phyloP scores from a whole-genome alignment of 23 tunicate genomes.

The Diplosoma virens region DNA sequence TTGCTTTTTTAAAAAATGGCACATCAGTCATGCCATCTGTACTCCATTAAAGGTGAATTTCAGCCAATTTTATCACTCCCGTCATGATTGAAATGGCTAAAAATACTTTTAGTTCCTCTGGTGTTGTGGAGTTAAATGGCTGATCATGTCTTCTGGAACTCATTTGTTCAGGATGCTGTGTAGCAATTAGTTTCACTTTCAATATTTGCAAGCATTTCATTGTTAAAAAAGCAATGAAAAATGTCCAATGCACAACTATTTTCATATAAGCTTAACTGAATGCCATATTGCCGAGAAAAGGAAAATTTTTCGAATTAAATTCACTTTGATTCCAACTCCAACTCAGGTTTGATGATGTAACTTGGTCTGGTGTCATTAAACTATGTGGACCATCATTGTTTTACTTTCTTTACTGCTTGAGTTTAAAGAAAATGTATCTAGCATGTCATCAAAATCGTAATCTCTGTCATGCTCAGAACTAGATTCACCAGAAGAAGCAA shows the following conservation, averaged over 20 bases:
- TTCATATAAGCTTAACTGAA: neutral
- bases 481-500: slow-evolving; percentile 18
- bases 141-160: slow-evolving; percentile 6
- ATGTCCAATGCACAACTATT: neutral
- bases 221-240: neutral
- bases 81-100: slow-evolving; percentile 5
- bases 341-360: neutral
- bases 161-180: slow-evolving; percentile 4
- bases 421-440: neutral
- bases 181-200: neutral
- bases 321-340: neutral
- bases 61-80: neutral
- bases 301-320: neutral
- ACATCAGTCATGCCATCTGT: slow-evolving; percentile 1
- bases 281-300: slow-evolving; percentile 6
- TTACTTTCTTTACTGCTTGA: slow-evolving; percentile 5
- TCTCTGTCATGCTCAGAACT: neutral
- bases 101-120: slow-evolving; percentile 2
- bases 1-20: neutral
- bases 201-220: neutral
- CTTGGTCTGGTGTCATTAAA: neutral
- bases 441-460: neutral
- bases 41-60: neutral
- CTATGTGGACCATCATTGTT: neutral
- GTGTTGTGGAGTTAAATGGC: slow-evolving; percentile 3